A percentile compares a stretch with the other conserved stretches of the same genome.
These are phyloP conservation scores for Darevskia mixta DNA, from an alignment of 2,797 vertebrate species.

Conservation along the genomic window DNA sequence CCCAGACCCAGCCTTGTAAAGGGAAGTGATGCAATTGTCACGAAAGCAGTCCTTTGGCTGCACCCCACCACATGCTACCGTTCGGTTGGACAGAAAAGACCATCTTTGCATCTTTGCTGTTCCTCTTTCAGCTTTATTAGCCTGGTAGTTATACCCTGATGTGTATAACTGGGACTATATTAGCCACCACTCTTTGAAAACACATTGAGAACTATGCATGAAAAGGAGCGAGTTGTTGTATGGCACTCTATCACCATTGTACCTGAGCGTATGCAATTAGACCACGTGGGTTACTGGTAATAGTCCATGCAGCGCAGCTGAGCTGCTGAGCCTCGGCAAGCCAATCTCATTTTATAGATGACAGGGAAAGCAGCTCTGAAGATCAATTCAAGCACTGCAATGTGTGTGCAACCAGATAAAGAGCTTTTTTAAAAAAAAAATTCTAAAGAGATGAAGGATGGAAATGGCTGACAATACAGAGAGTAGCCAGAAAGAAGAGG, in stretches of 20 bases:
- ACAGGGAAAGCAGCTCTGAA: background rate
- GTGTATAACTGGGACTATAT: background rate
- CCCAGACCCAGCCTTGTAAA: too few relatives aligned
- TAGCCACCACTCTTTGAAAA: background rate
- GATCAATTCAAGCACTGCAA: conserved; percentile 19
- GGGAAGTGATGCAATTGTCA: too few relatives aligned
- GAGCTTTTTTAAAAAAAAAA: background rate
- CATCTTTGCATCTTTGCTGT: background rate
- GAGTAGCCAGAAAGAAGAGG: background rate
- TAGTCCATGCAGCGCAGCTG: background rate
- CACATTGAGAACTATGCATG: background rate
- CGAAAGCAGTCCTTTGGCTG: too few relatives aligned
- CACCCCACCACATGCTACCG: too few relatives aligned
- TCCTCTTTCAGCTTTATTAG: background rate
- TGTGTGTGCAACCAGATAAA: background rate
- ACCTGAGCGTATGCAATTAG: background rate
- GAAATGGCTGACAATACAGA: conserved; percentile 10
- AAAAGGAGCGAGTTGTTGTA: background rate
- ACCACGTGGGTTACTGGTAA: background rate
- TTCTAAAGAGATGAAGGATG: background rate
- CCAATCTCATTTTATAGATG: conserved; percentile 18
- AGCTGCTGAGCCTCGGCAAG: background rate
- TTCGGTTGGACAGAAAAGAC: background rate
- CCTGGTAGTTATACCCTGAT: background rate
- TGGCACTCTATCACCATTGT: background rate